Evolutionary conservation across 2,113 vertebrate genomes (phyloP), one percentile per base, ranked within the genome.

Genomic region (Merops nubicus): DNA sequence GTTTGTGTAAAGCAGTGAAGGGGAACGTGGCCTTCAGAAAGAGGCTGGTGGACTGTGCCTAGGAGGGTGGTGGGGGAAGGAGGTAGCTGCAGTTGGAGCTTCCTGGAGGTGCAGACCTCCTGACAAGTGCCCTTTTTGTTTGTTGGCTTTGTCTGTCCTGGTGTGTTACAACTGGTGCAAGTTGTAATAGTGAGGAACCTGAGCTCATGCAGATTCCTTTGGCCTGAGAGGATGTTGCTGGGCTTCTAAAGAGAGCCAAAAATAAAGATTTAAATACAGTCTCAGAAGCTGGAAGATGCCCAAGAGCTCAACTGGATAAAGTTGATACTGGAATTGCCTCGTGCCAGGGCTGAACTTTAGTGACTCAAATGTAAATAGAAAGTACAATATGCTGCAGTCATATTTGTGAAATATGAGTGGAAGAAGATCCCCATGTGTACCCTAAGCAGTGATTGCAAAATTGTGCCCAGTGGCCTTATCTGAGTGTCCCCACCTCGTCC

Each of bases 401-500:
- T n/a, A n/a, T n/a, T n/a, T n/a, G n/a, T n/a, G n/a, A n/a, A n/a
- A n/a, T n/a, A n/a, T 0, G 6, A 20, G 51, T 1, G 6, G 65
- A 60, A n/a, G n/a, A 85, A 57, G 42, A 34, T 69, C 42, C 45
- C 34, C 56, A 4, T 2, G 7, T 38, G 25, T 47, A 38, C 5
- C 5, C 8, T 47, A 9, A 67, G 31, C 29, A 25, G 16, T 62
- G 5, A 5, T n/a, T 70, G 38, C 43, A 38, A 19, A 54, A 1
- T 15, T 54, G 33, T 43, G 43, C 38, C 56, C 2, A 0, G 38
- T 60, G 34, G 26, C 42, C 43, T 45, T 45, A 4, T 0, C 34
- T 1, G 1, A 15, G 34, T 2, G 1, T 34, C 22, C 15, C 11
- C 18, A 4, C 12, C 1, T 36, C 0, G 0, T 28, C 11, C 2